Percentiles rank a stretch among this genome's conserved stretches.
These are phyloP conservation scores for Resseliella maxima DNA, from an alignment of 2,888 invertebrate genomes.

Conservation along the genomic window DNA sequence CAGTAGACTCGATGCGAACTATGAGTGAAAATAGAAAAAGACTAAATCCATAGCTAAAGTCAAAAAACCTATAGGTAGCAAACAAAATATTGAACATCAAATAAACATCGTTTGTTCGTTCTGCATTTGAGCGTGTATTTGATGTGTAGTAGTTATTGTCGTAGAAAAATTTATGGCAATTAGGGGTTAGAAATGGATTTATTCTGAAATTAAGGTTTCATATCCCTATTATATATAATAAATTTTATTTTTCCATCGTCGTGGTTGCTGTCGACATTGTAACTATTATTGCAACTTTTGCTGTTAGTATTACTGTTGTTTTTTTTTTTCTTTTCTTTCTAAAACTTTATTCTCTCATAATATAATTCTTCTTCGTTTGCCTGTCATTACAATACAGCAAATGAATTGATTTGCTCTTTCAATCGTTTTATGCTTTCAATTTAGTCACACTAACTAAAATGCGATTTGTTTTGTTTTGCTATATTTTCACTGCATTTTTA, in stretches of 20 bases:
- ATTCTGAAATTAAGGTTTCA: constrained; percentile 56
- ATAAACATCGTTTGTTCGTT: neutral
- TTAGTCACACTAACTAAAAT: constrained; percentile 54
- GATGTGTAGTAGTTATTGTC: constrained; percentile 25
- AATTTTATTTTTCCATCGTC: constrained; percentile 55
- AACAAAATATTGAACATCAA: neutral
- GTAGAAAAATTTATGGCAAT: constrained; percentile 57
- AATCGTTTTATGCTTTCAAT: neutral
- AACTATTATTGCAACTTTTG: neutral
- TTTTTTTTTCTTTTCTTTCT: neutral
- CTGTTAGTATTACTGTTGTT: neutral
- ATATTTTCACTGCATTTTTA: constrained; percentile 48
- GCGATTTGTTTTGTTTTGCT: constrained; percentile 35
- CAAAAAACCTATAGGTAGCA: constrained; percentile 38
- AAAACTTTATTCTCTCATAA: neutral
- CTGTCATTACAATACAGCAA: neutral
- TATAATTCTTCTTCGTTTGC: neutral
- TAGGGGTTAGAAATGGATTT: constrained; percentile 57
- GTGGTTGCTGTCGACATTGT: constrained; percentile 46
- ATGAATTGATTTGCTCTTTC: neutral
- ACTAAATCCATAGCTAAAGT: neutral
- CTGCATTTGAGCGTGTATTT: constrained; percentile 11
- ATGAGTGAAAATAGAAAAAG: neutral
- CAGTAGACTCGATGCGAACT: neutral
- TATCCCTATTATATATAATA: constrained; percentile 57